Conservation (phyloP, 2,888 invertebrate genomes). For the Dolichopus griseipennis region DNA sequence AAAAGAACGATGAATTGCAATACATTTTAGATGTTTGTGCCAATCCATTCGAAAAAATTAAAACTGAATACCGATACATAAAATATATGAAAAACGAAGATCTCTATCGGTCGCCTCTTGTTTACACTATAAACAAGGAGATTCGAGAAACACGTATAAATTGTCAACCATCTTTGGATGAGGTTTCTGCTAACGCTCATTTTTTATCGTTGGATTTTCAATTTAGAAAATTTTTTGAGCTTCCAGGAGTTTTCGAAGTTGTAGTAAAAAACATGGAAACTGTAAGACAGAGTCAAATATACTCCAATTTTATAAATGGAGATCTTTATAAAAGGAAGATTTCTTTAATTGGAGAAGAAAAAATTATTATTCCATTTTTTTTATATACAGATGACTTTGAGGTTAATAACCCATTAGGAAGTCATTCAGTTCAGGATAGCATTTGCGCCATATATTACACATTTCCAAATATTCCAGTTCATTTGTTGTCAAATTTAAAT, state of each 20-base stretch:
- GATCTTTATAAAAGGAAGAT: too few species aligned
- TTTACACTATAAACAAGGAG: neutral
- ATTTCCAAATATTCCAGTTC: conserved; percentile 8
- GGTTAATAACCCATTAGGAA: conserved; percentile 10
- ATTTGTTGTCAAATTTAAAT: conserved; percentile 9
- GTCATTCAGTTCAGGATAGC: neutral
- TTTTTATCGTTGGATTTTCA: conserved; percentile 10
- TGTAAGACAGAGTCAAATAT: too few species aligned
- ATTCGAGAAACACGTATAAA: neutral
- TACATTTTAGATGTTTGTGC: neutral
- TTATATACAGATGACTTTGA: neutral
- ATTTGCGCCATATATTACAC: conserved; percentile 10
- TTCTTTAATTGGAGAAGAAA: neutral
- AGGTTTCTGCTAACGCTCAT: neutral
- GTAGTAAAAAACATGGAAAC: neutral
- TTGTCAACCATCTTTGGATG: conserved; percentile 4
- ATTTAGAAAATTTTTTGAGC: conserved; percentile 9
- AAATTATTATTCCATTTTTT: conserved; percentile 11
- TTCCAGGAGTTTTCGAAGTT: conserved; percentile 1
- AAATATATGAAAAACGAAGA: neutral
- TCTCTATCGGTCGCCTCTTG: neutral
- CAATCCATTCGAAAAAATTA: neutral
- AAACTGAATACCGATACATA: neutral
- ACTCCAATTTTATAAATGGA: too few species aligned
- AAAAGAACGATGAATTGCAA: too few species aligned